Evolutionary conservation across 2,888 invertebrate species (phyloP), one percentile per base, ranked within the genome.

Genomic region (Augochlorella aurata): DNA sequence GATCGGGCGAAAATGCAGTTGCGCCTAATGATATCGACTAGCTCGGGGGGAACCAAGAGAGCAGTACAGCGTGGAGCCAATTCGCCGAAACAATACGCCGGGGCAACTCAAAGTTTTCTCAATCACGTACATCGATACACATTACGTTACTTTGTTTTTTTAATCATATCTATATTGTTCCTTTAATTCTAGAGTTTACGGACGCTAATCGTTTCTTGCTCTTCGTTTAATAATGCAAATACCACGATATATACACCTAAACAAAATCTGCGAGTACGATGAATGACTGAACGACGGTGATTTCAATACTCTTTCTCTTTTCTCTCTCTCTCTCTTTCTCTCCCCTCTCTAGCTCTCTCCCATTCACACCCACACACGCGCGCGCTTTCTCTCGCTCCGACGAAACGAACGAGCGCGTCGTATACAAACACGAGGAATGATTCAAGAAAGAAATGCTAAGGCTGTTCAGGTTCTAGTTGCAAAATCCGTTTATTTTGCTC

Each of bases 401-500:
- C 5, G 16, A 71, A 29, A 38, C 14, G 58, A 63, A 67, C 29
- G 44, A 21, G 45, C 21, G 50, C 38, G 16, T 65, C 44, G 58
- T 18, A 63, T 44, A 44, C 73, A 61, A 47, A 61, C 44, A 52
- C 58, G 44, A 68, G 74, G 82, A 81, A 77, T 70, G 54, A 71
- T 77, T 63, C 44, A 79, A 74, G 71, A 69, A 71, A 74, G 24
- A 79, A 72, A 77, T 70, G 21, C 45, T 63, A 76, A 71, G 74
- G 63, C 76, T 73, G 50, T n/a, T n/a, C 38, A 65, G 69, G 74
- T 83, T 85, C 87, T 88, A 88, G 67, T 86, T 83, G 88, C 85
- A 88, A 88, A 88, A 88, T 81, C 86, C 74, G 63, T 88, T 88
- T 88, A 88, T 85, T 88, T 88, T 86, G 86, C 87, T 85, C 84